A percentile compares a stretch with the other conserved stretches of the same genome.
phyloP scores from a whole-genome alignment of 53 echinoderm and acorn worm genomes.

The Pentamera pediparva region DNA sequence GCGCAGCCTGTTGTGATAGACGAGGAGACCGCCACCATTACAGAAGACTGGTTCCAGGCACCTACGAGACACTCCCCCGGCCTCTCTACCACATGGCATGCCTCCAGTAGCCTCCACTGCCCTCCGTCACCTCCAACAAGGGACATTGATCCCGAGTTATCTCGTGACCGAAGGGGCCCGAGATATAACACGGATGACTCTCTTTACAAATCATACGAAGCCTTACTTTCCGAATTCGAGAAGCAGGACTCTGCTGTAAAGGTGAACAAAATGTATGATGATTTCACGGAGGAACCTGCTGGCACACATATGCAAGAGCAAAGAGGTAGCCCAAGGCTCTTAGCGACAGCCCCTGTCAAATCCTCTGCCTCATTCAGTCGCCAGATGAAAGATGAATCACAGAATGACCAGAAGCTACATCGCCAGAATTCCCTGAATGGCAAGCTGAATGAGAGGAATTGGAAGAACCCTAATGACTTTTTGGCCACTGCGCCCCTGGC shows the following conservation, averaged over 20 bases:
- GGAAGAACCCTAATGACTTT: slow-evolving; percentile 76
- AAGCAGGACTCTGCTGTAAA: background rate
- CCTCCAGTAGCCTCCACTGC: background rate
- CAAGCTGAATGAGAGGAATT: slow-evolving; percentile 48
- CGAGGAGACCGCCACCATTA: background rate
- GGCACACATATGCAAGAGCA: background rate
- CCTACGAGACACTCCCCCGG: background rate
- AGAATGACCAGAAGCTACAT: slow-evolving; percentile 25
- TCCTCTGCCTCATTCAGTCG: background rate
- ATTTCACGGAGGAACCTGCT: background rate
- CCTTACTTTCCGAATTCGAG: background rate
- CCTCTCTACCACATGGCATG: slow-evolving; percentile 4
- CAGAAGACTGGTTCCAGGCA: background rate
- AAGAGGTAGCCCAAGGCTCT: background rate
- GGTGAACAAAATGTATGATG: background rate
- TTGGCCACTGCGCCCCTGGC: slow-evolving; percentile 23
- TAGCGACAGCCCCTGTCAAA: background rate
- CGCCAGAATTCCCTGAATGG: slow-evolving; percentile 24
- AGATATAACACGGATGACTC: slow-evolving; percentile 19
- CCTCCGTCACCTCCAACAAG: slow-evolving; percentile 58
- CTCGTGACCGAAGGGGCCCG: background rate
- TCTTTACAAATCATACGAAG: slow-evolving; percentile 9
- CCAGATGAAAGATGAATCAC: slow-evolving; percentile 24
- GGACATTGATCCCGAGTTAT: slow-evolving; percentile 29
- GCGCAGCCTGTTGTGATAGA: slow-evolving; percentile 13